Base-by-base conservation (phyloP, 2,113 vertebrate species). In the Gallinago undulata region DNA sequence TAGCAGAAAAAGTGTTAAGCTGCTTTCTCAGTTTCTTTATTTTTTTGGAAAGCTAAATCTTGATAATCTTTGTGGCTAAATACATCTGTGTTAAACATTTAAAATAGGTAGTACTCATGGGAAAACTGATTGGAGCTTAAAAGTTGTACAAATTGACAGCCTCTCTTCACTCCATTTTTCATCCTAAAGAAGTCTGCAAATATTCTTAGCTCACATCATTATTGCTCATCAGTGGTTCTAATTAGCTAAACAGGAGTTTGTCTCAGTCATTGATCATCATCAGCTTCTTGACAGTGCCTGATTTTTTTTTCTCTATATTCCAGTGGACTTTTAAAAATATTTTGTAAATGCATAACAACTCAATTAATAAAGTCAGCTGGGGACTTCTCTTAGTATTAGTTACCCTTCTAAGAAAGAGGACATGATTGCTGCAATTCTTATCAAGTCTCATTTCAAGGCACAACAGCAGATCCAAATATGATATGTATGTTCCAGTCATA, bases 171-270 rank as follows among this genome's bases (percentile, higher is more conserved):
- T 98, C 97, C 98, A 98, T 98, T 98, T 98, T 98, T 98, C 98
- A 98, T 98, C 96, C 97, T 98, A 98, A 98, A 98, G 98, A 98
- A 98, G 97, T 98, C 97, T 98, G 98, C 96, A 98, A 39, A 98
- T 98, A 98, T 97, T 98, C 98, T 98, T 98, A 97, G 97, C 97
- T 97, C 97, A 94, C 97, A 98, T 98, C 98, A 98, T 98, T 98
- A 98, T 98, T 98, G 98, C 98, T 98, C 98, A 98, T 98, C 98
- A 98, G 98, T 98, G 98, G 94, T 98, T 98, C 98, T 98, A 98
- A 98, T 98, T 98, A 98, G 98, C 98, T 98, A 98, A 98, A 98
- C 97, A 98, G 97, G 97, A 98, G 95, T 98, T 98, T 98, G 97
- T 98, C 97, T 98, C 97, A 97, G 98, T 98, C 98, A 98, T 98